Base-by-base conservation (phyloP, 92 coral and sea anemone genomes). In the Isaurus tuberculatus region DNA sequence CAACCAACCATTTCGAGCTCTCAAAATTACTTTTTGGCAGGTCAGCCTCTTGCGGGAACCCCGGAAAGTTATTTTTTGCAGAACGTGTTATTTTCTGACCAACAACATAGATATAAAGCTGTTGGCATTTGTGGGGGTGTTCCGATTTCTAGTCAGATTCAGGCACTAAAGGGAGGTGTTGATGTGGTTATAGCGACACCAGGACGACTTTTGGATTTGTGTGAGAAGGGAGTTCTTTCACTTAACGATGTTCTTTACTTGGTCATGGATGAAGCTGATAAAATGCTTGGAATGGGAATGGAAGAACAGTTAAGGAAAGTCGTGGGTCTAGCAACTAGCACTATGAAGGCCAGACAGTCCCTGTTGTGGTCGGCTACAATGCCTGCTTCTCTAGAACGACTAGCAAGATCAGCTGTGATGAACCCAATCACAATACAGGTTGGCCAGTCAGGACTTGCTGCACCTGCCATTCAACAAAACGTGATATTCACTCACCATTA, bases 251-350 rank as follows among this genome's bases (percentile, higher is more conserved):
- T 96, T 5, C 80, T 93, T 1, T 96, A 96, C 86, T 84, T 96
- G 27, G 99, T 96, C 33, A 90, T 96, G 92, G 99, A 96, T 74
- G 99, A 96, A 73, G 99, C 92, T 19, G 99, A 96, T 74, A 93
- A 91, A 71, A 96, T 96, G 99, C 93, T 96, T 20, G 97, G 98
- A 6, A 96, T 96, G 98, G 96, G 97, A 0, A 89, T 96, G 92
- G 99, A 96, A 73, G 99, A 92, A 63, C 99, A 96, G 81, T 80
- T 96, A 32, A 80, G 99, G 61, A 96, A 96, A 86, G 88, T 96
- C 32, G 98, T 96, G 19, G 98, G 95, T 5, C 88, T 96, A 23
- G 99, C 97, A 29, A 96, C 99, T n/a, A 91, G 92, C 34, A 75
- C 90, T 60, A 74, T 75, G 19, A 91, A 94, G 80, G 96, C 99